Percentiles rank a stretch among this genome's conserved stretches.
phyloP scores from a whole-genome alignment of 2,113 vertebrate species.

The Seriola quinqueradiata region DNA sequence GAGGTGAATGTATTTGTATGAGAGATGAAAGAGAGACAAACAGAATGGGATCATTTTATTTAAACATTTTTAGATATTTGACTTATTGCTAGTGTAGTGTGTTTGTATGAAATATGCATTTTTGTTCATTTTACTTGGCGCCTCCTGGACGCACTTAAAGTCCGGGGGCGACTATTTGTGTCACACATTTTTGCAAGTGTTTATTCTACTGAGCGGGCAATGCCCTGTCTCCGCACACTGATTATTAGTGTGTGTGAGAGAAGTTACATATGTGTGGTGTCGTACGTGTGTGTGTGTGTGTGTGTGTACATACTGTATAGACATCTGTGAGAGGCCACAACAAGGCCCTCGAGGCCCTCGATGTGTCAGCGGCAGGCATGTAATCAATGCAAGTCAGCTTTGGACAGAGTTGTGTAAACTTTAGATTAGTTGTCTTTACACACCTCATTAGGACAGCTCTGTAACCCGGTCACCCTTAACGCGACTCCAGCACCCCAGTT shows the following conservation, averaged over 20 bases:
- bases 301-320: slow-evolving; percentile 12
- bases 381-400: slow-evolving; percentile 63
- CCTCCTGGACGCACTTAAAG: slow-evolving; percentile 48
- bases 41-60: not conserved
- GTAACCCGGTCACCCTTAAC: slow-evolving; percentile 36
- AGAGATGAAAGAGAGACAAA: not conserved
- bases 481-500: slow-evolving; percentile 7
- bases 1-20: not conserved
- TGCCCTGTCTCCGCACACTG: slow-evolving; percentile 50
- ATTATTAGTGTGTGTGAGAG: slow-evolving; percentile 62
- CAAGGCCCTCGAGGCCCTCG: slow-evolving; percentile 14
- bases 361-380: slow-evolving; percentile 53
- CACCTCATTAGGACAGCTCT: slow-evolving; percentile 71
- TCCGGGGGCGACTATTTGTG: slow-evolving; percentile 44
- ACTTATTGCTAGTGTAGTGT: not conserved
- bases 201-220: slow-evolving; percentile 64
- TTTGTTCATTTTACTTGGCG: slow-evolving; percentile 32
- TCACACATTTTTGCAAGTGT: slow-evolving; percentile 63
- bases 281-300: slow-evolving; percentile 14
- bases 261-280: slow-evolving; percentile 40
- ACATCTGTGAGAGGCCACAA: slow-evolving; percentile 32
- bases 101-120: not conserved
- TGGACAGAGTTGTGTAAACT: slow-evolving; percentile 70
- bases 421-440: slow-evolving; percentile 71
- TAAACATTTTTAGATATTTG: slow-evolving; percentile 6